Evolutionary conservation across 1,140 invertebrate genomes (phyloP), one percentile per base, ranked within the genome.

Genomic region (Notospermus geniculatus): DNA sequence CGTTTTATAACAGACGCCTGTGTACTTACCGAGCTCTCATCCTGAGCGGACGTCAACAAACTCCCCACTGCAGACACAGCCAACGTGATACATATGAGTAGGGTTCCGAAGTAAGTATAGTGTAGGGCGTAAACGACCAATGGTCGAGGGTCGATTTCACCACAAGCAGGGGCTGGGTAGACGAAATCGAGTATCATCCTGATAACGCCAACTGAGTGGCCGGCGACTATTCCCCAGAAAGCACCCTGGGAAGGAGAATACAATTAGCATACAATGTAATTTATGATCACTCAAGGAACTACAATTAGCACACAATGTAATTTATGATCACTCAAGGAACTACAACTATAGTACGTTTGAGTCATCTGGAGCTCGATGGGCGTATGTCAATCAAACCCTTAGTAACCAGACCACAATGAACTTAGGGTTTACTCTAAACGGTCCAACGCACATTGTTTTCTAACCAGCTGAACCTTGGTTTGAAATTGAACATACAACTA

Each of bases 151-250:
- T 79, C 76, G 17, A 55, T 50, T 41, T 74, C 67, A 2, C 74
- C 74, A 59, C 80, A 82, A 4, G 72, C 67, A 15, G 78, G 77
- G 1, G 73, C 72, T 22, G 71, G 70, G 54, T 78, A 80, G n/a
- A 70, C 66, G 53, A 80, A 77, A 60, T 81, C 78, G 55, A 80
- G 61, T 5, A 70, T 66, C 72, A 82, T 80, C 22, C 80, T 63
- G 9, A 81, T 76, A 0, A 80, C 57, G 13, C 85, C 85, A 45
- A 83, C 77, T 1, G 77, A 63, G 41, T 86, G 77, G 0, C 85
- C 85, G 32, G 74, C 66, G 57, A 85, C 72, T n/a, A 86, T 74
- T 22, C 85, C 83, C 79, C 80, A 85, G 70, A 86, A 86, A 15
- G 85, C 85, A 27, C 84, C 85, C 84, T 85, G 64, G 54, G 71